Evolutionary conservation across 92 coral and sea anemone species (phyloP).

Genomic region (Parazoanthus atlanticus): DNA sequence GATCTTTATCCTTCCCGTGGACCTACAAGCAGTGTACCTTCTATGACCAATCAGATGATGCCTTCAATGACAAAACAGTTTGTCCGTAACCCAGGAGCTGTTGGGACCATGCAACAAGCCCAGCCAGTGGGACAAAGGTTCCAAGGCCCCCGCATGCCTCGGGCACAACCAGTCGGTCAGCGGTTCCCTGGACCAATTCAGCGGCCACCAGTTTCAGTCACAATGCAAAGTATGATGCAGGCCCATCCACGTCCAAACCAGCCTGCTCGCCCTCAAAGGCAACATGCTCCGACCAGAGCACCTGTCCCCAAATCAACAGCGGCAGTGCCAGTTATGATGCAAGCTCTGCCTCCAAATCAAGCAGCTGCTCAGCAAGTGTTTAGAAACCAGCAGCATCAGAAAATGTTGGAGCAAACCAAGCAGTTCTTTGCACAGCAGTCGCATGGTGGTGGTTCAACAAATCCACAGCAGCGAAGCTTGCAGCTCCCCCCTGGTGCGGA

Average conservation of each 20-base stretch:
- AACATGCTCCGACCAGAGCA: conserved; percentile 59
- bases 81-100: conserved; percentile 68
- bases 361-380: conserved; percentile 64
- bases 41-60: conserved; percentile 75
- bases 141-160: conserved; percentile 44
- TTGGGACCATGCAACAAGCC: conserved; percentile 68
- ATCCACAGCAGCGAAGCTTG: conserved; percentile 12
- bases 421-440: conserved; percentile 74
- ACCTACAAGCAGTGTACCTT: conserved; percentile 63
- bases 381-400: conserved; percentile 84
- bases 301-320: conserved; percentile 63
- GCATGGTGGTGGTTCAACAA: conserved; percentile 34
- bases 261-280: conserved; percentile 75
- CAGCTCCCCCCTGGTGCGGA: conserved; percentile 27
- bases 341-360: conserved; percentile 51
- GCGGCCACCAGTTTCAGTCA: conserved; percentile 74
- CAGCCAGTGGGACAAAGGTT: conserved; percentile 54
- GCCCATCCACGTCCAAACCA: conserved; percentile 78
- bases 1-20: too few relatives aligned
- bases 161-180: conserved; percentile 61
- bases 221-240: conserved; percentile 65
- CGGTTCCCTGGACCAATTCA: conserved; percentile 98
- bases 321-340: conserved; percentile 56
- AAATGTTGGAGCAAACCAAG: conserved; percentile 87
- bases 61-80: conserved; percentile 79